Evolutionary conservation across 23 tunicate species (phyloP), one percentile per base, ranked within the genome.

Genomic region (Ascidia mentula): DNA sequence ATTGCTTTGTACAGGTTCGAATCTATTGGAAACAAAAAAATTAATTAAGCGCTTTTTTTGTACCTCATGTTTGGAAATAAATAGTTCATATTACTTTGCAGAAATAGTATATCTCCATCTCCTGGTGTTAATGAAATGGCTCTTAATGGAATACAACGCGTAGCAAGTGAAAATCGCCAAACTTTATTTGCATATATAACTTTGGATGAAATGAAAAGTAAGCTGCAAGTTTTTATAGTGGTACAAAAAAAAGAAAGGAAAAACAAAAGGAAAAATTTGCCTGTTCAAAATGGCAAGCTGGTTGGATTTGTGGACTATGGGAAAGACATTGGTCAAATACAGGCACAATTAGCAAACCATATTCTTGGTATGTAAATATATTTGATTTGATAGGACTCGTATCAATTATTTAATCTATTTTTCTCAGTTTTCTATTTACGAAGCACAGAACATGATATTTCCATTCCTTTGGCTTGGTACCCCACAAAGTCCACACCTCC

Each of bases 401-500:
- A 15, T 15, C 17, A 15, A 18, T 15, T 45, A 45, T 15, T 45
- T 17, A 15, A 15, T 45, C 17, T 18, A 45, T 45, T 45, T 17
- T 18, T 45, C 18, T 17, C 32, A 76, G 80, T 76, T 6, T 76
- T 76, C 40, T 76, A 76, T 40, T 13, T 76, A 9, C 71, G 80
- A 39, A 39, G 61, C 7, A 6, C 40, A 31, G 9, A 40, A 5
- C 83, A 60, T 79, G 24, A 36, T 4, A 46, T 79, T 31, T 60
- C 72, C 7, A 79, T 79, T 24, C 83, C 74, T 17, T 35, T 79
- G 35, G 73, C 83, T 18, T 79, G 83, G 83, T 79, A 60, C 59
- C 83, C 83, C 9, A 79, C 83, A 20, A 79, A 60, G 46, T 33
- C 74, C 65, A 79, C 83, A 6, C 74, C 83, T 60, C 37, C 83